Evolutionary conservation across 2,113 vertebrate genomes (phyloP).

Genomic region (Cheilinus undulatus): DNA sequence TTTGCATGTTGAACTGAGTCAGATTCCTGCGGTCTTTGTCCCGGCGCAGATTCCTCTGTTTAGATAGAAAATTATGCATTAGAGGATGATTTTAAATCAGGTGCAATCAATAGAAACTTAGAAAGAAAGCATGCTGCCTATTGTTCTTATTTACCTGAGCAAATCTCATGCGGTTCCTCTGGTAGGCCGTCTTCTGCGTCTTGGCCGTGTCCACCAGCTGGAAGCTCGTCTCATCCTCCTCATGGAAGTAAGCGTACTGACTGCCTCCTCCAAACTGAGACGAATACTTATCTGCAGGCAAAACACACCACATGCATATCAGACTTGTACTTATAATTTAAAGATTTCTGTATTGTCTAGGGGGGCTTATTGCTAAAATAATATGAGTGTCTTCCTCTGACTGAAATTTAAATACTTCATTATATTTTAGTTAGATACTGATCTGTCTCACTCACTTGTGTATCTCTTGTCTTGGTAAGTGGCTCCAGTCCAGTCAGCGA

Average conservation of each 20-base stretch:
- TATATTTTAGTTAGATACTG: no score
- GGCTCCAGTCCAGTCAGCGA: conserved; percentile 98
- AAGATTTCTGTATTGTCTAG: no score
- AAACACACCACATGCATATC: not conserved
- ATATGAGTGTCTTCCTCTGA: no score
- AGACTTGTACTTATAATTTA: not conserved
- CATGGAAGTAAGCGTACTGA: conserved; percentile 98
- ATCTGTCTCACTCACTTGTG: conserved; percentile 87
- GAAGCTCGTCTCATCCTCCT: conserved; percentile 98
- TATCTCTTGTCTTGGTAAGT: conserved; percentile 99
- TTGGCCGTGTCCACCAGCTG: conserved; percentile 97
- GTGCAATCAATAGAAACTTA: not conserved
- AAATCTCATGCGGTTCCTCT: conserved; percentile 98
- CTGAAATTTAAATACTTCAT: no score
- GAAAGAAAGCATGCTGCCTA: not conserved
- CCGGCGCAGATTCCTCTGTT: conserved; percentile 94
- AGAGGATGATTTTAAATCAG: not conserved
- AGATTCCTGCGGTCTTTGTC: conserved; percentile 97
- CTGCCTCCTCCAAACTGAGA: conserved; percentile 98
- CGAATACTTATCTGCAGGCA: conserved; percentile 92
- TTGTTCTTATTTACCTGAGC: conserved; percentile 88
- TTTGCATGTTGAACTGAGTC: conserved; percentile 98
- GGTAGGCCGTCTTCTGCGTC: conserved; percentile 97
- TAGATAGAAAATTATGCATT: not conserved
- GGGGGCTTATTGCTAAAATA: no score